Conservation (phyloP, 2,797 vertebrate species). For the Sebastes hubbsi region DNA sequence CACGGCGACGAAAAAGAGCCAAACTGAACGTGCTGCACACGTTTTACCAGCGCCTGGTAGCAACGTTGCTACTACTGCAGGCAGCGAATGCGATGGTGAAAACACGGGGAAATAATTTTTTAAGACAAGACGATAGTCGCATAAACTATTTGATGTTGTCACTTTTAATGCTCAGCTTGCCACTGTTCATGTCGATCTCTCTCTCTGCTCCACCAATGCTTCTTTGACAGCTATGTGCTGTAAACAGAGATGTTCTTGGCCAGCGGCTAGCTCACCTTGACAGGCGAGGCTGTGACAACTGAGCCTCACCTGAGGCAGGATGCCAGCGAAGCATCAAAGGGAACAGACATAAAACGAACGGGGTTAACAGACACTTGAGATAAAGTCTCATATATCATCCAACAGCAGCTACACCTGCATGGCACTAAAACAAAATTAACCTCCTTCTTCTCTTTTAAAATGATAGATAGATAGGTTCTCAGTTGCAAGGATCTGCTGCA, state of each 20-base stretch:
- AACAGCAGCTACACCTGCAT: background rate
- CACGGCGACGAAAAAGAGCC: too few relatives aligned
- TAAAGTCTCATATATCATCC: background rate
- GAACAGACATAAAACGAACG: conserved; percentile 6
- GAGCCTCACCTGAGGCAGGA: conserved; percentile 16
- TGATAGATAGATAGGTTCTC: background rate
- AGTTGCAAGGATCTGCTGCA: background rate
- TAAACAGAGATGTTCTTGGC: conserved; percentile 21
- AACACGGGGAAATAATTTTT: too few relatives aligned
- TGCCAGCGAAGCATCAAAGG: conserved; percentile 30
- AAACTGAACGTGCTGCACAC: too few relatives aligned
- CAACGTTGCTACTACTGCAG: too few relatives aligned
- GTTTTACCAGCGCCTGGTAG: too few relatives aligned
- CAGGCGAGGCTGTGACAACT: conserved; percentile 5
- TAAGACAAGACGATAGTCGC: too few relatives aligned
- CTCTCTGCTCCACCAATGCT: background rate
- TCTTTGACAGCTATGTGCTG: background rate
- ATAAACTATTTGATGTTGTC: too few relatives aligned
- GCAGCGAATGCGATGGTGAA: too few relatives aligned
- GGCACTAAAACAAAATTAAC: background rate
- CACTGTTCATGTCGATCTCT: background rate
- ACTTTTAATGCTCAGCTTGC: background rate
- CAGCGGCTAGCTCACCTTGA: background rate
- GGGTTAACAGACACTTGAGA: background rate
- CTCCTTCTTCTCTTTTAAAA: background rate